Base-by-base conservation (phyloP, 2,888 invertebrate species). In the Drosophila pseudotakahashii region DNA sequence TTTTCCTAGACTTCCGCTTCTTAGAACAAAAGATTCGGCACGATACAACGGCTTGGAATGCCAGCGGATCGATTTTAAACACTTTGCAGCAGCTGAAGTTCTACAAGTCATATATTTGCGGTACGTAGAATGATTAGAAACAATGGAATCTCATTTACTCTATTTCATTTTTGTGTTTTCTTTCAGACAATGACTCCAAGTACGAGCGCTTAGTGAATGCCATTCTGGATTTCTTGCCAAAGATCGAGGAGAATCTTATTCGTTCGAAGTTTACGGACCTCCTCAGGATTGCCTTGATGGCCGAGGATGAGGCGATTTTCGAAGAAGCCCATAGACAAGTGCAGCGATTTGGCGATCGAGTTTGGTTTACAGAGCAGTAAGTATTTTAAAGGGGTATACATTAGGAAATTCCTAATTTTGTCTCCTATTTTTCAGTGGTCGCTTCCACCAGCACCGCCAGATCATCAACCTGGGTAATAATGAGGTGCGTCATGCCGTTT, bases 1-100 rank as follows among this genome's bases (percentile, higher is more conserved):
- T 92, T 1, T 92, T 89, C 78, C 75, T 90, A n/a, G 92, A 92
- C 71, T 92, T 92, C 78, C 91, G 91, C 13, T 92, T 92, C 73
- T 77, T 92, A n/a, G 92, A 90, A 13, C 88, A 91, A 62, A 92
- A 92, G 70, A 79, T 92, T 48, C 89, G 92, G 54, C 32, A 79
- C 0, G 89, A 89, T 32, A 72, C 39, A 7, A 89, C 82, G 9
- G 63, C 74, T 0, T 76, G 78, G 89, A 51, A 59, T 64, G 73
- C 79, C 26, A 63, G 84, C 76, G 68, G 91, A 79, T 48, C 84
- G 6, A 78, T 92, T 41, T 68, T 90, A 6, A 89, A 90, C 48
- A 92, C 91, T 0, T 77, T 92, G 48, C 89, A 89, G 10, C 84
- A 90, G 68, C 72, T 92, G 3, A 90, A 88, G 51, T 77, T 78